phyloP scores from a whole-genome alignment of 2,797 vertebrate genomes.

The Eulemur coronatus region DNA sequence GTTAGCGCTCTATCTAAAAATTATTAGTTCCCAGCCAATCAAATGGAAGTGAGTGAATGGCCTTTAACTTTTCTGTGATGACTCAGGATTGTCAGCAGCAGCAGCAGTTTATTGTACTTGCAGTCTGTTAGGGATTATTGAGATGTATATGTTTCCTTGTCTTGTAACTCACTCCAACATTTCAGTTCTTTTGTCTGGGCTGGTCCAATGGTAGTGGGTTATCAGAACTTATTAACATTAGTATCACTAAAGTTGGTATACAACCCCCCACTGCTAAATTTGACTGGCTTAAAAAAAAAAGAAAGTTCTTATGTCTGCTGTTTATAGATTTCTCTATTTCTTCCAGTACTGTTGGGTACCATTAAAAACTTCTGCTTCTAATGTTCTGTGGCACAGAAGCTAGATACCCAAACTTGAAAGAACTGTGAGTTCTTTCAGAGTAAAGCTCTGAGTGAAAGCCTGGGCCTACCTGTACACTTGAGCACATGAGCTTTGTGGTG shows the following conservation, averaged over 20 bases:
- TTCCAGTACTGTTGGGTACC: background rate
- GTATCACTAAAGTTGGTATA: too few relatives aligned
- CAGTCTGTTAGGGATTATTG: background rate
- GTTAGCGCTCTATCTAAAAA: background rate
- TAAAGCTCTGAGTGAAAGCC: background rate
- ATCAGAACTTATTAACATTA: too few relatives aligned
- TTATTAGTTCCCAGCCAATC: background rate
- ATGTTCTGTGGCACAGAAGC: background rate
- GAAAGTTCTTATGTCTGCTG: background rate
- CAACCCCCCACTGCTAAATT: too few relatives aligned
- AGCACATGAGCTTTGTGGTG: background rate
- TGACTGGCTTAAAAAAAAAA: too few relatives aligned
- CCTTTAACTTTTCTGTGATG: background rate
- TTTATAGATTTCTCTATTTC: slow-evolving; percentile 17
- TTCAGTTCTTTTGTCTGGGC: background rate
- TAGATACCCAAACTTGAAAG: background rate
- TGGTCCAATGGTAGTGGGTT: too few relatives aligned
- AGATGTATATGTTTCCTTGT: background rate
- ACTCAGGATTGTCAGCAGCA: background rate
- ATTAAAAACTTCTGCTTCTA: background rate
- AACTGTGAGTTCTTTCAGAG: background rate
- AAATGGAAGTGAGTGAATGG: background rate
- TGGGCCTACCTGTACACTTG: background rate
- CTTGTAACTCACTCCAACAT: background rate
- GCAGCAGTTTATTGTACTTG: background rate